Base-by-base conservation (phyloP, 2,888 invertebrate genomes). In the Elaeidobius kamerunicus region DNA sequence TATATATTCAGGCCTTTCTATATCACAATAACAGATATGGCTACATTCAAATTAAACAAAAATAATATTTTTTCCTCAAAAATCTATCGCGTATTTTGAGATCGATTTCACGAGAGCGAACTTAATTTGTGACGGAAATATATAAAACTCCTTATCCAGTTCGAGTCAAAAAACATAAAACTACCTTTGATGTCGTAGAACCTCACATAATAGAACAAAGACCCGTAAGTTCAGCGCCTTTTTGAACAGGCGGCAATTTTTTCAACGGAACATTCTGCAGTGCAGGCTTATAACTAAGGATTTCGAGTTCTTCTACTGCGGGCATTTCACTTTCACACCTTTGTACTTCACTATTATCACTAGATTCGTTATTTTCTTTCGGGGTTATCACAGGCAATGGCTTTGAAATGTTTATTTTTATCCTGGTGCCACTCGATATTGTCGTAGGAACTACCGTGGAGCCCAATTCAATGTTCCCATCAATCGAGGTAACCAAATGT, bases 391-490 rank as follows among this genome's bases (percentile, higher is more conserved):
- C 73, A 66, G 73, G 72, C 61, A 83, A 69, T 7, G 83, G 77
- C 71, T 88, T 88, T 62, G 85, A 84, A 66, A 91, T 90, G 76
- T 89, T 91, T 72, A 91, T 90, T 66, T 88, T 85, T 60, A 91
- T 91, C 68, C 80, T 83, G 63, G 79, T 80, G 55, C 64, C 72
- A 63, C 58, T 72, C 65, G 65, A 70, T 64, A 58, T 53, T 11
- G 65, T 56, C 19, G 65, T 67, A 60, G 60, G 64, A 48, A 64
- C 61, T 32, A 63, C 63, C 23, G 65, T 60, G 35, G 46, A 36
- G 58, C 40, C 65, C 47, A 71, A 62, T 65, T 88, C 87, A 6
- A 86, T 78, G 70, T 91, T 90, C 30, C 88, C 89, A 69, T 90
- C 89, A 58, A 89, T 86, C 0, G 86, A 82, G 20, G 83, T 81